Base-by-base conservation (phyloP, 1,140 invertebrate genomes). In the Lepidostoma basale region DNA sequence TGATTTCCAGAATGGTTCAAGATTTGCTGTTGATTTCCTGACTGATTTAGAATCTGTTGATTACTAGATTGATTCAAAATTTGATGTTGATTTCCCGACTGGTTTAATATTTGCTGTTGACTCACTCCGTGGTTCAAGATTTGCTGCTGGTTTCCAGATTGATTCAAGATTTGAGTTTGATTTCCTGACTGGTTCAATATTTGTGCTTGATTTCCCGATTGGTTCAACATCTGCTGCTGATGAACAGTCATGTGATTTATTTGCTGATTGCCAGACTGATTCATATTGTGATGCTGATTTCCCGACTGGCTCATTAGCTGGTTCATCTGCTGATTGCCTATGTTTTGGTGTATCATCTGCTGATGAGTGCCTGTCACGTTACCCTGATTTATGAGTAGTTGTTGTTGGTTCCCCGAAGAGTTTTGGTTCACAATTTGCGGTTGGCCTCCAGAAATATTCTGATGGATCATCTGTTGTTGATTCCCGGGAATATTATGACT, bases 1-100 rank as follows among this genome's bases (percentile, higher is more conserved):
- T 39, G 0, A 59, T 59, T 42, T n/a, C n/a, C n/a, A n/a, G n/a
- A n/a, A n/a, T n/a, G n/a, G 20, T 59, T 59, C 18, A 54, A 14
- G 3, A 66, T 56, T 67, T 70, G 68, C 54, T 62, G 28, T 62
- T 70, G 68, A 70, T 62, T 70, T 30, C 42, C 42, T 16, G 56
- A 42, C 25, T 62, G 39, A 20, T 12, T 59, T 1, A 59, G 9
- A 25, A 67, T 58, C 26, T 67, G 65, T 10, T 39, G 47, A 14
- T 30, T 47, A 28, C 56, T 20, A 59, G 33, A 25, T 42, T 59
- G 47, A 20, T 56, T 52, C 56, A 59, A 40, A 8, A 56, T 56
- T 12, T 56, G 52, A 36, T 59, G 56, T 25, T 59, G 56, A 36
- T 63, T 63, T 47, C 16, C 60, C 25, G 60, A 25, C 20, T 63